Base-by-base conservation (phyloP, 2,113 vertebrate species). In the Desmodus rotundus region DNA sequence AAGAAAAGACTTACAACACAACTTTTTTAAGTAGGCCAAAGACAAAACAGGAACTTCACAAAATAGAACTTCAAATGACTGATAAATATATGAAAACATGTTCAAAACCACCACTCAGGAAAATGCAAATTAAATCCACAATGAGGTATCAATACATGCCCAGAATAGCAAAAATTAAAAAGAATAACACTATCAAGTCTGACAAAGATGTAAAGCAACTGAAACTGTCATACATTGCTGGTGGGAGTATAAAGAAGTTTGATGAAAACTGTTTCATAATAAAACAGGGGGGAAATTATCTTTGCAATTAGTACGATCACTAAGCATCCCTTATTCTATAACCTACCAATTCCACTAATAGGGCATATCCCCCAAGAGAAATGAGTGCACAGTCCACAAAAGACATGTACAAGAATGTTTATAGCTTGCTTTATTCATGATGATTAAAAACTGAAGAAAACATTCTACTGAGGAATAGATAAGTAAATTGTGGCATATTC, bases 81-180 rank as follows among this genome's bases (percentile, higher is more conserved):
- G n/a, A 38, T 63, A 89, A 61, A 76, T 24, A 43, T n/a, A 65
- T n/a, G 28, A 90, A 93, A 50, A 87, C 26, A 81, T 68, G 16
- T 74, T 74, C 50, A 41, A 78, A 14, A 77, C 54, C 78, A 78
- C 70, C 45, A 90, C 61, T 81, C 45, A 58, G 33, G 24, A 65
- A 89, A 96, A 83, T 36, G 16, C 19, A 92, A 74, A 52, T 52
- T 67, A 83, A 88, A 92, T 83, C 10, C 41, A 89, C 68, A 92
- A 13, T 43, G 43, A 89, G 41, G 28, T 50, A 41, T 31, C 58
- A 47, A 38, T 56, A 86, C 4, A 74, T 26, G 80, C 7, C 19
- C 45, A 74, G 47, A 86, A 78, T 5, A 78, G 12, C 38, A 45
- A 74, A 73, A 89, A 89, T 65, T 65, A 13, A 80, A 93, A 89